phyloP scores from a whole-genome alignment of 2,888 invertebrate genomes.

The Cantharis nigra region DNA sequence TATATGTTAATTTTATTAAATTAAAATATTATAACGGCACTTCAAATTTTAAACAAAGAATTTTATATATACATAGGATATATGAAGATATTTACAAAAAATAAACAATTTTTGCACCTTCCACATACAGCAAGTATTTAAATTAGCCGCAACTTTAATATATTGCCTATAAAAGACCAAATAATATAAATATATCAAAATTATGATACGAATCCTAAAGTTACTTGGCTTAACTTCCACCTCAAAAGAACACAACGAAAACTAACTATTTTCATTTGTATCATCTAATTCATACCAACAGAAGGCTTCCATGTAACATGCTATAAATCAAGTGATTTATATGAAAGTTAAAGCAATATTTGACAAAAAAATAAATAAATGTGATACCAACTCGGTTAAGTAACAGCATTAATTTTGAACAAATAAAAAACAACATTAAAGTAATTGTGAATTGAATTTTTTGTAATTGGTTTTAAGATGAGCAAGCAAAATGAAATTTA shows the following conservation, averaged over 20 bases:
- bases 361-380: neutral
- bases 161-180: neutral
- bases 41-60: too few relatives aligned
- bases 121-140: neutral
- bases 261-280: neutral
- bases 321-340: neutral
- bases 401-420: neutral
- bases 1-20: too few relatives aligned
- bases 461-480: neutral
- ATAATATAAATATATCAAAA: neutral
- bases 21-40: too few relatives aligned
- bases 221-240: neutral
- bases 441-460: neutral
- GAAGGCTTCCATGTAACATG: neutral
- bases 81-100: too few relatives aligned
- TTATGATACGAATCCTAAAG: neutral
- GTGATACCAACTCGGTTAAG: neutral
- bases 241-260: neutral
- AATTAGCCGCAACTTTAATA: neutral
- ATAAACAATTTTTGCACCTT: too few relatives aligned
- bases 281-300: neutral
- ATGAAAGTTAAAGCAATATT: neutral
- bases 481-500: neutral
- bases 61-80: too few relatives aligned
- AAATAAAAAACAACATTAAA: neutral